Conservation (phyloP, 2,113 vertebrate genomes). For the Castor canadensis region DNA sequence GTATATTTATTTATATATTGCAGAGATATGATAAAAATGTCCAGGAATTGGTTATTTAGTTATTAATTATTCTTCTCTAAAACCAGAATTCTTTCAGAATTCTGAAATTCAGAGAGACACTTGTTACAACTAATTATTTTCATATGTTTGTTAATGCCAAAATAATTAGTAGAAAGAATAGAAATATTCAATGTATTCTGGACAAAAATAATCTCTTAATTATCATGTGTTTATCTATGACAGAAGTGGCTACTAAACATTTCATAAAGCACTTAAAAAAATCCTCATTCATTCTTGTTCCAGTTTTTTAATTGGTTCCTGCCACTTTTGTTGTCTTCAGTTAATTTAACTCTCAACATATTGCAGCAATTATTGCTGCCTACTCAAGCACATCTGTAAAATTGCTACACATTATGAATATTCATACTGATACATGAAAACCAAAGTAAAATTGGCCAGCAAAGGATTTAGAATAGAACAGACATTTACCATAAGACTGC, state of each 20-base stretch:
- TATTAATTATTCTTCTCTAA: background rate
- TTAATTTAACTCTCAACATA: conserved; percentile 68
- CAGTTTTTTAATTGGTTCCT: conserved; percentile 72
- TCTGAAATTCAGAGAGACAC: background rate
- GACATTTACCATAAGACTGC: background rate
- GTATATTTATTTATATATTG: background rate
- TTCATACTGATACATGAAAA: conserved; percentile 45
- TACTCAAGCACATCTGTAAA: conserved; percentile 68
- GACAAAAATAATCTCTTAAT: conserved; percentile 54
- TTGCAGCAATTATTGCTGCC: conserved; percentile 58
- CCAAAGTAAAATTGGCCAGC: background rate
- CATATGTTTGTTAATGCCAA: conserved; percentile 19
- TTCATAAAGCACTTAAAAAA: conserved; percentile 58
- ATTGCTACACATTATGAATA: conserved; percentile 58
- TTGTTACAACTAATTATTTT: conserved; percentile 43
- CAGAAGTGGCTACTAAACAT: conserved; percentile 58
- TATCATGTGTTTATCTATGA: conserved; percentile 47
- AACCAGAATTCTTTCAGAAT: background rate
- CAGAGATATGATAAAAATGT: background rate
- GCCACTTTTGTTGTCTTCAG: conserved; percentile 63
- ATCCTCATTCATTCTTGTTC: conserved; percentile 42
- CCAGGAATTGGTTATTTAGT: background rate
- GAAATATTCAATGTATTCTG: background rate
- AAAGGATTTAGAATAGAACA: background rate
- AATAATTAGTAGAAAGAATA: conserved; percentile 26